Conservation (phyloP, 2,888 invertebrate species). For the Hybos culiciformis region DNA sequence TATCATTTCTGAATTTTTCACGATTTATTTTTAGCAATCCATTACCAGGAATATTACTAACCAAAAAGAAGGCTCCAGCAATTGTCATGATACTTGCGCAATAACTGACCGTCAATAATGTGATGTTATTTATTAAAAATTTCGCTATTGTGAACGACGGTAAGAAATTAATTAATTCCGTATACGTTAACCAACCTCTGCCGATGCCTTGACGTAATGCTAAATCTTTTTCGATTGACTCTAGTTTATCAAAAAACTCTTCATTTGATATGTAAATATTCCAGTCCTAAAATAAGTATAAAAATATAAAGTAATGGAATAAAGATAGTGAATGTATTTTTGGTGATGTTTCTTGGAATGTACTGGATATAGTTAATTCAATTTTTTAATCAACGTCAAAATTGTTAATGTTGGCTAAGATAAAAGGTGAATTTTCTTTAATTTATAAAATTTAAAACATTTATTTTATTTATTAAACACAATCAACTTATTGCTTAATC, state of each 20-base stretch:
- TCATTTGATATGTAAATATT: conserved; percentile 63
- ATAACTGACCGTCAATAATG: conserved; percentile 32
- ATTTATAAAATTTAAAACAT: too few species aligned
- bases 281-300: conserved; percentile 51
- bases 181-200: conserved; percentile 73
- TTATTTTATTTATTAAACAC: too few species aligned
- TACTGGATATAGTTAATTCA: background rate
- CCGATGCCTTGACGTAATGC: conserved; percentile 57
- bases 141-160: conserved; percentile 31
- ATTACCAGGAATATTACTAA: conserved; percentile 40
- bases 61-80: conserved; percentile 37
- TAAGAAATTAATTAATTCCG: conserved; percentile 49
- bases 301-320: conserved; percentile 4
- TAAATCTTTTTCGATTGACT: conserved; percentile 53
- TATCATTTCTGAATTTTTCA: background rate
- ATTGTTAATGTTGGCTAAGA: background rate
- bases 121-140: conserved; percentile 28
- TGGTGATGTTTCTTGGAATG: background rate
- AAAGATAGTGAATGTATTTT: conserved; percentile 7
- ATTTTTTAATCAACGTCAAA: background rate
- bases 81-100: conserved; percentile 34
- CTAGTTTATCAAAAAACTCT: conserved; percentile 59
- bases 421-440: too few species aligned
- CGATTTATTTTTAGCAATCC: conserved; percentile 23
- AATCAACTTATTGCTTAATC: too few species aligned